phyloP scores from a whole-genome alignment of 2,888 invertebrate species.

The Notocelia uddmanniana region DNA sequence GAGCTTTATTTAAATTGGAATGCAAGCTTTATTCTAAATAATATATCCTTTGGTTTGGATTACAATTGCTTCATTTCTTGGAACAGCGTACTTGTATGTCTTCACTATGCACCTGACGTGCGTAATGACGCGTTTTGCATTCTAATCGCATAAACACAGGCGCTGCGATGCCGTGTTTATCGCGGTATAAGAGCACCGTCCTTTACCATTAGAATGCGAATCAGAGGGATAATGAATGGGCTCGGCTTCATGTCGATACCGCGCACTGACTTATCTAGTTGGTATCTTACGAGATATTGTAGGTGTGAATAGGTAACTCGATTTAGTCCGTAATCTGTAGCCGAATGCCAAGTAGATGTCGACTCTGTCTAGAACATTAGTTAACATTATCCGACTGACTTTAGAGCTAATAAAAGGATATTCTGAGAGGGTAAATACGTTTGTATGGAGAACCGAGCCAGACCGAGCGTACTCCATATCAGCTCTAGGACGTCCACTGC shows the following conservation, averaged over 20 bases:
- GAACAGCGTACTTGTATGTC: slow-evolving; percentile 18
- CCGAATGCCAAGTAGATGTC: background rate
- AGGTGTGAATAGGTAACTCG: background rate
- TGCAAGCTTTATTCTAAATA: background rate
- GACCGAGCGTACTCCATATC: no score
- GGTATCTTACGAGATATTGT: background rate
- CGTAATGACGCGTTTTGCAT: slow-evolving; percentile 50
- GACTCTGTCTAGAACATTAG: background rate
- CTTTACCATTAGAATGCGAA: slow-evolving; percentile 8
- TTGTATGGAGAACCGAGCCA: no score
- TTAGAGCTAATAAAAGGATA: no score
- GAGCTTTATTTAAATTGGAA: background rate
- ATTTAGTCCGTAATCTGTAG: background rate
- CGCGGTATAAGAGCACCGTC: slow-evolving; percentile 21
- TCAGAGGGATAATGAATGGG: background rate
- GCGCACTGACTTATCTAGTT: background rate
- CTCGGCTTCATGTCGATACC: background rate
- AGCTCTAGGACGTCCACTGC: no score
- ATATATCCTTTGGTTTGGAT: slow-evolving; percentile 8
- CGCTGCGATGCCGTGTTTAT: slow-evolving; percentile 26
- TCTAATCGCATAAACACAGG: slow-evolving; percentile 44
- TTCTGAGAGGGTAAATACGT: no score
- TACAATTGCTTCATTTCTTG: slow-evolving; percentile 5
- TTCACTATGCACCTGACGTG: slow-evolving; percentile 30
- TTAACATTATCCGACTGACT: background rate